Percentiles rank a stretch among this genome's conserved stretches.
Evolutionary conservation across 2,113 vertebrate species (phyloP).

Genomic region (Chamaetylas fuelleborni): DNA sequence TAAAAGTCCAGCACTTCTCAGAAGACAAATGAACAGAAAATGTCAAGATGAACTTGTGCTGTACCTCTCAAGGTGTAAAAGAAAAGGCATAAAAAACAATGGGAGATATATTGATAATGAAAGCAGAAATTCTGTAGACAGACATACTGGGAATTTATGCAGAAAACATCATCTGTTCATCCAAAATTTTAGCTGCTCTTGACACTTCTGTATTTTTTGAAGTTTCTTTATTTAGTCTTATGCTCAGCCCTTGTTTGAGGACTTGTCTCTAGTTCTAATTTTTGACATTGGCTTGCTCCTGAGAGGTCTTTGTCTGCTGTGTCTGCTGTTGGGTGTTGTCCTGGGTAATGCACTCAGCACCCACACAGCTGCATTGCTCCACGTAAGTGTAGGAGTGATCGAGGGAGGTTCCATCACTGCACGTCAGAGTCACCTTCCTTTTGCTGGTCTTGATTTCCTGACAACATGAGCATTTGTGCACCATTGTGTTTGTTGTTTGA

Average conservation of each 20-base stretch:
- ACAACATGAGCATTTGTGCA: conserved; percentile 70
- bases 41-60: background rate
- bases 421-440: conserved; percentile 50
- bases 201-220: background rate
- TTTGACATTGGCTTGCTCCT: background rate
- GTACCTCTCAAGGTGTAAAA: background rate
- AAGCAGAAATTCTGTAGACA: background rate
- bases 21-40: background rate
- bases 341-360: background rate
- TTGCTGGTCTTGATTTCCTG: conserved; percentile 62
- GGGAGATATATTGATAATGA: background rate
- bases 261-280: background rate
- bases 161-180: background rate
- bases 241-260: background rate
- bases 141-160: background rate
- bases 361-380: conserved; percentile 72
- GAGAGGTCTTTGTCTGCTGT: background rate
- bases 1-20: background rate
- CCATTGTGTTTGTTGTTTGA: background rate
- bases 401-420: conserved; percentile 30
- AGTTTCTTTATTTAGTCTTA: background rate
- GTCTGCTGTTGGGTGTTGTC: background rate
- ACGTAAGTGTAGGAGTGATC: conserved; percentile 59
- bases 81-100: background rate
- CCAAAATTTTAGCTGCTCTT: conserved; percentile 34